Percentiles rank a stretch among this genome's conserved stretches.
Evolutionary conservation across 2,888 invertebrate genomes (phyloP).

Genomic region (Bellardia bayeri): DNA sequence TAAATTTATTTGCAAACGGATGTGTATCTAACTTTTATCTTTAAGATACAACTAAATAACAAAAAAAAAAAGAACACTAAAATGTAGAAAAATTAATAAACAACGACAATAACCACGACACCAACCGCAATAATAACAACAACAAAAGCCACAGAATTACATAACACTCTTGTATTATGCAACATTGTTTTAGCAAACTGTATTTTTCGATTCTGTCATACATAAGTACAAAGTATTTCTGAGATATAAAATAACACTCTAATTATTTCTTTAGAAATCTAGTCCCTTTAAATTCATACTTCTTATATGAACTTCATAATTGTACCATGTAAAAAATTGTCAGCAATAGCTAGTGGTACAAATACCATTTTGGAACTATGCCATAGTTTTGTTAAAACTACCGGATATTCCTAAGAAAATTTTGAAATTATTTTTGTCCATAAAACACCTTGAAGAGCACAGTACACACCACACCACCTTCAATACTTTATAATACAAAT

Average conservation of each 20-base stretch:
- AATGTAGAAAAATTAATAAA: neutral
- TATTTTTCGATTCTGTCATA: neutral
- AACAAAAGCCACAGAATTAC: neutral
- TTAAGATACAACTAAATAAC: conserved; percentile 44
- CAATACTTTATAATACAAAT: neutral
- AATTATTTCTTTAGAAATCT: no score
- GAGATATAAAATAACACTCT: neutral
- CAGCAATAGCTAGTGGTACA: neutral
- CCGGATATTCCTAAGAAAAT: conserved; percentile 1
- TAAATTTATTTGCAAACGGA: conserved; percentile 48
- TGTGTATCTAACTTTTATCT: conserved; percentile 51
- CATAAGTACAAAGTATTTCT: neutral
- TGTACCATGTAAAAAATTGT: neutral
- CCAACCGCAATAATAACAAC: neutral
- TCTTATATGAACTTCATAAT: neutral
- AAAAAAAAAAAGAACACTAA: neutral
- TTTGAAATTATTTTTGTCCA: neutral
- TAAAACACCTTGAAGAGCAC: conserved; percentile 4
- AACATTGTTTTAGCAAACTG: neutral
- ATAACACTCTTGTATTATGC: conserved; percentile 1
- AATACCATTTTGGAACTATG: conserved; percentile 1
- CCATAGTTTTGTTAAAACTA: conserved; percentile 12
- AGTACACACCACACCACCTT: neutral
- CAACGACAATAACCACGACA: neutral
- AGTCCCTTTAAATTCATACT: no score